Percentiles rank a stretch among this genome's conserved stretches.
Conservation (phyloP, 2,797 vertebrate species). For the Phaenicophaeus curvirostris region DNA sequence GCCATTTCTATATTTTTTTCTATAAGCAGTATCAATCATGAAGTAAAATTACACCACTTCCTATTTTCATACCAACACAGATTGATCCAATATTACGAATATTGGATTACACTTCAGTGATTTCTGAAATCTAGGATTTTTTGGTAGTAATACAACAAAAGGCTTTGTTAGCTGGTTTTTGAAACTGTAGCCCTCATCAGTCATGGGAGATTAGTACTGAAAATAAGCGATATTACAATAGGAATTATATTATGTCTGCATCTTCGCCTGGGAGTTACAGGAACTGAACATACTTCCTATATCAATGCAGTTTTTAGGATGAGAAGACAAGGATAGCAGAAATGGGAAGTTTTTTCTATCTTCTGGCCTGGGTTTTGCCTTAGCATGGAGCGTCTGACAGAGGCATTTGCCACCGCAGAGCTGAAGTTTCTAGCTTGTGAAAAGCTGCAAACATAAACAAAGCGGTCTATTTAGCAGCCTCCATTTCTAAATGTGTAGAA, state of each 20-base stretch:
- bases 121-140: neutral
- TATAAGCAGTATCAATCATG: neutral
- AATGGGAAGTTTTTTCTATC: neutral
- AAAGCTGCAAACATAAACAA: conserved; percentile 11
- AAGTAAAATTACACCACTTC: neutral
- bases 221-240: conserved; percentile 1
- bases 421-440: neutral
- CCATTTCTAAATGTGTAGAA: neutral
- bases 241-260: neutral
- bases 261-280: neutral
- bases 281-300: neutral
- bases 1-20: neutral
- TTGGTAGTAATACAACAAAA: neutral
- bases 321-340: neutral
- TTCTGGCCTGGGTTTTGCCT: neutral
- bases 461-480: neutral
- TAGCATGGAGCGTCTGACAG: neutral
- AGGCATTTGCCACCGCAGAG: neutral
- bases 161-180: conserved; percentile 25
- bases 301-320: neutral
- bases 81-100: neutral
- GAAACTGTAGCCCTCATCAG: neutral
- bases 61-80: conserved; percentile 23
- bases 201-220: neutral
- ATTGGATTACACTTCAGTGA: conserved; percentile 1